Evolutionary conservation across 2,113 vertebrate species (phyloP).

Genomic region (Oreochromis spilurus): DNA sequence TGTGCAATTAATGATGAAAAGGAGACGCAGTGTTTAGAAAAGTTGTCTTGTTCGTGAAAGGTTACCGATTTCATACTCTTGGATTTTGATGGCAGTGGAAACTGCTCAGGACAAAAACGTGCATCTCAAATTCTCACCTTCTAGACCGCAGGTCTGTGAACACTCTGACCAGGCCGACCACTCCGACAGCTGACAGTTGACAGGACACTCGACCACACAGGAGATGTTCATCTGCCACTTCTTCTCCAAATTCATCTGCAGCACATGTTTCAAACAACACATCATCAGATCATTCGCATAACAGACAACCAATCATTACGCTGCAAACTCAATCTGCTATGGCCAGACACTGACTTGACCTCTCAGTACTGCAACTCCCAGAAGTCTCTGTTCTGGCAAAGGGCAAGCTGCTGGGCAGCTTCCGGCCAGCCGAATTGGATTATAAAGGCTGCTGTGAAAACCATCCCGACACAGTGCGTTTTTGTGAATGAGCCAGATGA

Average conservation of each 20-base stretch:
- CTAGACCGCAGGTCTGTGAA: constrained; percentile 88
- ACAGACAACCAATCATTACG: not conserved
- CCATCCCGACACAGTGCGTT: constrained; percentile 19
- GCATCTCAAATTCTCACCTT: constrained; percentile 72
- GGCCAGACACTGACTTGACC: not conserved
- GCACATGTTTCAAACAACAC: not conserved
- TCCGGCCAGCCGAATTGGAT: not conserved
- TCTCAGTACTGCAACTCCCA: constrained; percentile 21
- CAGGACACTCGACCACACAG: constrained; percentile 91
- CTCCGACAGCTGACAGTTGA: constrained; percentile 95
- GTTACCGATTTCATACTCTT: not conserved
- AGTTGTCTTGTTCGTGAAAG: not conserved
- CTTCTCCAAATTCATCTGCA: constrained; percentile 86
- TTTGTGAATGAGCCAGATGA: constrained; percentile 43
- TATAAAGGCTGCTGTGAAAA: constrained; percentile 7
- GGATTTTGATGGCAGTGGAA: not conserved
- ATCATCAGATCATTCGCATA: not conserved
- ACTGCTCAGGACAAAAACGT: not conserved
- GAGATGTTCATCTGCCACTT: constrained; percentile 92
- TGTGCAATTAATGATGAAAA: not conserved
- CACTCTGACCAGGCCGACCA: constrained; percentile 94
- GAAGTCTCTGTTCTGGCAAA: constrained; percentile 17
- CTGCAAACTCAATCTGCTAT: not conserved
- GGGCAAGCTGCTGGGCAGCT: not conserved
- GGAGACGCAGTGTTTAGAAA: not conserved